phyloP scores from a whole-genome alignment of 2,888 invertebrate species.

The Synergus laeviventris region DNA sequence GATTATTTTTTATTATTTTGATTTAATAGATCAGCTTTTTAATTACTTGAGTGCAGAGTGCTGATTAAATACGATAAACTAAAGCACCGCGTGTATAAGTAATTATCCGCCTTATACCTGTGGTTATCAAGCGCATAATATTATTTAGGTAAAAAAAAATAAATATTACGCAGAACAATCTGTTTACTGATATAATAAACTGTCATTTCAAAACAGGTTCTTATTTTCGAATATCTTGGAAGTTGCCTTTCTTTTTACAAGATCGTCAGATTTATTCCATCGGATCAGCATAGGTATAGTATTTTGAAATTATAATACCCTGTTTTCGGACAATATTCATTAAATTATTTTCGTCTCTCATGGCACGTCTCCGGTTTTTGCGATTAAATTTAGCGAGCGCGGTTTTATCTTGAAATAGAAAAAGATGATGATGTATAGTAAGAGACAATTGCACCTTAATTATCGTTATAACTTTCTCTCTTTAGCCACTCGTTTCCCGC shows the following conservation, averaged over 20 bases:
- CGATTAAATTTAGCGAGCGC: background rate
- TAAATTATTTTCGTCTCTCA: conserved; percentile 3
- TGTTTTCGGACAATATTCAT: background rate
- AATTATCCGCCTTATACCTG: conserved; percentile 2
- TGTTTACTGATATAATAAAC: background rate
- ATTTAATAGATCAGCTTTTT: conserved; percentile 12
- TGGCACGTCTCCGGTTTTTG: background rate
- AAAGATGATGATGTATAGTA: background rate
- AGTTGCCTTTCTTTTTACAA: conserved; percentile 24
- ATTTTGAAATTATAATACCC: background rate
- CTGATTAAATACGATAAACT: conserved; percentile 17
- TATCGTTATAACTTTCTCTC: conserved; percentile 45
- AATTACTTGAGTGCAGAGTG: background rate
- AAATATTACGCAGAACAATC: background rate
- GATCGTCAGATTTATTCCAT: background rate
- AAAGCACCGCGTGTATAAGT: background rate
- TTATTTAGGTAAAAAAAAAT: conserved; percentile 5
- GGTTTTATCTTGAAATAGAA: background rate
- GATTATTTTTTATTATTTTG: conserved; percentile 1
- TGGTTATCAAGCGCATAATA: background rate
- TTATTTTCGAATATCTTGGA: background rate
- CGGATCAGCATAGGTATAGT: background rate
- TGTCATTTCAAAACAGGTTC: conserved; percentile 9
- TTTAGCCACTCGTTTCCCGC: background rate
- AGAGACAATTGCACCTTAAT: conserved; percentile 37